Base-by-base conservation (phyloP, 2,888 invertebrate genomes). In the Empis stercorea region DNA sequence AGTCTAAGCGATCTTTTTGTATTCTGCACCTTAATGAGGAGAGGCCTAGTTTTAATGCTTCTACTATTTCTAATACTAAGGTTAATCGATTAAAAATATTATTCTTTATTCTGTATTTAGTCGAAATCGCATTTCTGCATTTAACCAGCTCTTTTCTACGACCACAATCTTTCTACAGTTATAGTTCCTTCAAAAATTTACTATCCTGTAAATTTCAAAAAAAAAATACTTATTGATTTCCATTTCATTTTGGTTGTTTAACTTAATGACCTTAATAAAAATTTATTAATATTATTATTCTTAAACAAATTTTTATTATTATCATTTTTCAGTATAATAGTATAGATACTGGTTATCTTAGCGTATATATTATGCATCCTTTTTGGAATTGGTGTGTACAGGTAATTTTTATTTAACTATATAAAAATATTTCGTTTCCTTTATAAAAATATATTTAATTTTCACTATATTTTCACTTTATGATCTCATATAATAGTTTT, bases 341-440 rank as follows among this genome's bases (percentile, higher is more conserved):
- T 47, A 76, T 94, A 62, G 99, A 99, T 66, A 95, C 91, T 40
- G 94, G 93, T 66, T 84, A 93, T 34, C 77, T 99, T 46, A 94
- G 96, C 68, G 86, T 87, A 56, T 94, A 99, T 80, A 81, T 99
- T 58, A 96, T 96, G 87, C 97, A 99, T 72, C 99, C 99, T 23
- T 97, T 99, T 71, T 99, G 99, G 99, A 89, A 99, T 71, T 82
- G 82, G 79, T 81, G 93, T 59, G 95, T 99, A 10, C 80, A 95
- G 82, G 97, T 96, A 74, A 76, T 76, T 55, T 23, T 32, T 20
- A 13, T 38, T 15, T 13, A 23, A 14, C 3, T 23, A 41, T 15
- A 17, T 7, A 38, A n/a, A 14, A 44, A n/a, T 43, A 42, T 17
- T 34, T 30, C 1, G n/a, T 32, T 34, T 34, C 32, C 3, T 34